Evolutionary conservation across 1,140 invertebrate genomes (phyloP), one percentile per base, ranked within the genome.

Genomic region (Elymnias hypermnestra): DNA sequence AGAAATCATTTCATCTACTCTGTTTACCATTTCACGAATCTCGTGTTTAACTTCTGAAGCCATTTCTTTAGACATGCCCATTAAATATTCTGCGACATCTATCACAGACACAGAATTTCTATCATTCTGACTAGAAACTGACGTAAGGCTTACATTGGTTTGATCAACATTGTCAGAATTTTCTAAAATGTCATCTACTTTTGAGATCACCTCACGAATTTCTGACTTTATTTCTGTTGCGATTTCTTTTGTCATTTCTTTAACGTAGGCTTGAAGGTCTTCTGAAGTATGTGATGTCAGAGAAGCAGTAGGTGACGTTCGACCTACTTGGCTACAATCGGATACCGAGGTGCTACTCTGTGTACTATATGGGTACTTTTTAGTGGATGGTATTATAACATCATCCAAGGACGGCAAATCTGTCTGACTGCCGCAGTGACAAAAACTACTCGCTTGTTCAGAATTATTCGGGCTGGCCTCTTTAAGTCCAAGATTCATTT

Each of bases 181-280:
- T 14, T 92, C 92, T 2, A 94, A 68, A 18, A 91, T 92, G 69
- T 94, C 92, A 50, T 93, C 92, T 0, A 94, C 93, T 72, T 91
- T 91, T 0, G 91, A 92, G 39, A 94, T 94, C 0, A 94, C 92
- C 76, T 91, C 92, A 1, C 93, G 83, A 13, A 94, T 92, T 87
- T 94, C 93, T 2, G 92, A 94, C 70, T 94, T 94, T 5, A 94
- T 92, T 75, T 94, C 93, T 4, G 92, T 93, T 0, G 92, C 92
- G 31, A 94, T 78, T 83, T 94, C 92, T 81, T 91, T 92, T 0
- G 92, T 93, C 57, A 92, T 89, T 74, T 92, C 92, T 58, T 92
- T 92, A 0, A 94, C 89, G 52, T 93, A 93, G 9, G 91, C 92
- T 41, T 91, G 88, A 5, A 93, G 63, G 72, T 92, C 90, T 53